A percentile compares a stretch with the other conserved stretches of the same genome.
Evolutionary conservation across 2,797 vertebrate genomes (phyloP).

Genomic region (Sebastes oblongus): DNA sequence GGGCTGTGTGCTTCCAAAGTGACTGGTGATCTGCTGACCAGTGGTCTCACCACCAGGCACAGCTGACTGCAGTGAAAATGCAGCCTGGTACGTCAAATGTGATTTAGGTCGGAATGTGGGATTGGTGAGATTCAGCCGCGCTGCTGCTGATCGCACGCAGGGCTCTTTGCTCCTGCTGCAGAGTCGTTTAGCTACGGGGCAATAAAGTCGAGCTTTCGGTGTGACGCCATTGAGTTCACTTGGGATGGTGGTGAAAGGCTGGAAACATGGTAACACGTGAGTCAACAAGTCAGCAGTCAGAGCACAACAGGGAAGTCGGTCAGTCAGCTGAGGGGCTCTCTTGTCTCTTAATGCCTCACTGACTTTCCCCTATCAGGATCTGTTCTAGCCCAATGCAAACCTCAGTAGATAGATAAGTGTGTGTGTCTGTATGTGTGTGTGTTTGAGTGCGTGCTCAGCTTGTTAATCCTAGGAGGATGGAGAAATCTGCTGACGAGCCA

Average conservation of each 20-base stretch:
- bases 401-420: constrained; percentile 47
- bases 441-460: constrained; percentile 13
- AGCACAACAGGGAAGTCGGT: constrained; percentile 37
- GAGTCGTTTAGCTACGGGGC: constrained; percentile 40
- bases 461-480: constrained; percentile 52
- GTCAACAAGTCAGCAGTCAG: constrained; percentile 39
- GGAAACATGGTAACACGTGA: constrained; percentile 54
- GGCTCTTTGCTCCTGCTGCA: constrained; percentile 35
- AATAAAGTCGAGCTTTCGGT: constrained; percentile 48
- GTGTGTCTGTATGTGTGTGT: constrained; percentile 31
- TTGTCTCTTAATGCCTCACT: constrained; percentile 81
- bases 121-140: constrained; percentile 40
- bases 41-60: constrained; percentile 35
- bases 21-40: constrained; percentile 64
- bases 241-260: constrained; percentile 43
- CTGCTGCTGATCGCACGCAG: constrained; percentile 43
- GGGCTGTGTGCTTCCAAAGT: constrained; percentile 35
- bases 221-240: constrained; percentile 50
- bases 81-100: constrained; percentile 66
- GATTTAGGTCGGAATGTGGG: constrained; percentile 75
- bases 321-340: constrained; percentile 67
- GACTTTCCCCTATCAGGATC: constrained; percentile 46
- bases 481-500: constrained; percentile 60
- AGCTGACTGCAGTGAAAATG: constrained; percentile 55
- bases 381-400: constrained; percentile 50